A percentile compares a stretch with the other conserved stretches of the same genome.
Evolutionary conservation across 2,797 vertebrate species (phyloP).

Genomic region (Intellagama lesueurii): DNA sequence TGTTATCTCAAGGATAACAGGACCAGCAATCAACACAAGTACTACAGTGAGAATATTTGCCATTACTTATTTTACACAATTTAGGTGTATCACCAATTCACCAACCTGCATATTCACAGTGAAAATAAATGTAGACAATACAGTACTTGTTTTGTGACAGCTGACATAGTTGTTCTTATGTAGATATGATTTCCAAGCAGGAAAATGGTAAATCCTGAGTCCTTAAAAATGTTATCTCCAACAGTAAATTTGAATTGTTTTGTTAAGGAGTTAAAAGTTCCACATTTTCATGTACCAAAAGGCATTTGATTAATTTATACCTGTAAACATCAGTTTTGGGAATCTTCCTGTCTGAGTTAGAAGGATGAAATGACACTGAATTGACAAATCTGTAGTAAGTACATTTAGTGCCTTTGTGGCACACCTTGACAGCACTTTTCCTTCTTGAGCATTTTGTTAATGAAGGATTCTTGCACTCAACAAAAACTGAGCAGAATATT

Average conservation of each 20-base stretch:
- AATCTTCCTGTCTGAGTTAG: background rate
- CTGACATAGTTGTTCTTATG: background rate
- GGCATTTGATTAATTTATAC: background rate
- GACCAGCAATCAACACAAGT: background rate
- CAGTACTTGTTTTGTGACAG: background rate
- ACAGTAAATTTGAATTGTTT: background rate
- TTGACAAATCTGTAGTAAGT: background rate
- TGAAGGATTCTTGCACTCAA: background rate
- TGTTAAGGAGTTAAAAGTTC: background rate
- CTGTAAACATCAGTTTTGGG: background rate
- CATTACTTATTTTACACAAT: background rate
- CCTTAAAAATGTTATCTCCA: background rate
- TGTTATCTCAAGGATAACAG: background rate
- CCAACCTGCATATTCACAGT: background rate
- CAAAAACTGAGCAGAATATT: background rate
- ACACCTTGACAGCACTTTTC: background rate
- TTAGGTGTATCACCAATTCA: background rate
- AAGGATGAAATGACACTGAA: background rate
- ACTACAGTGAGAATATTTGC: background rate
- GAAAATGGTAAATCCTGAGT: background rate
- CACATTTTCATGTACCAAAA: background rate
- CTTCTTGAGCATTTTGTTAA: background rate
- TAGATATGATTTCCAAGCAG: background rate
- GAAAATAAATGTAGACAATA: background rate
- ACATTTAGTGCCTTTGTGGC: background rate